phyloP scores from a whole-genome alignment of 2,113 vertebrate species.

The Megalops atlanticus region DNA sequence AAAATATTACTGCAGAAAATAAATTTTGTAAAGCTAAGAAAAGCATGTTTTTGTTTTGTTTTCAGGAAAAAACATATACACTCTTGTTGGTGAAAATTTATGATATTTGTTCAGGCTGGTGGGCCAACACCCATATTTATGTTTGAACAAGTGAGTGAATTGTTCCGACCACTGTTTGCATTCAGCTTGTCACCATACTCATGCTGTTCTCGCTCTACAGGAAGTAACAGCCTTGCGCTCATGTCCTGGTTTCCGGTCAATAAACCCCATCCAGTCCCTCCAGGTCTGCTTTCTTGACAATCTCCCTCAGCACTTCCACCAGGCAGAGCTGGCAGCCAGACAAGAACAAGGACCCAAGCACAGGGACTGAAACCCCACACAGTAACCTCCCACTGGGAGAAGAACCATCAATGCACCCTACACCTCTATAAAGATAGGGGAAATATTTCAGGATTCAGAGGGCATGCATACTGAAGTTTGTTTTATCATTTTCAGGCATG shows the following conservation, averaged over 20 bases:
- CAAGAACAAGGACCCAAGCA: slow-evolving; percentile 50
- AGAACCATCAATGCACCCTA: slow-evolving; percentile 52
- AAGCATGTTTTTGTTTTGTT: neutral
- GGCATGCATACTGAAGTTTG: slow-evolving; percentile 18
- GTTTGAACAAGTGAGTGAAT: neutral
- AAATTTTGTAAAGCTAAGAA: too few relatives aligned
- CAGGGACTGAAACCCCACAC: slow-evolving; percentile 61
- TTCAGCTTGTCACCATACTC: neutral
- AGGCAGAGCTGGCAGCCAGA: slow-evolving; percentile 53
- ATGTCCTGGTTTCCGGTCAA: neutral
- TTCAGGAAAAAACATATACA: neutral
- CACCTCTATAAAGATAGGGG: slow-evolving; percentile 49
- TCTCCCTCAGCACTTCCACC: slow-evolving; percentile 52
- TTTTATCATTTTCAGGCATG: neutral
- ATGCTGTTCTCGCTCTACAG: neutral
- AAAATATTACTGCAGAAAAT: too few relatives aligned
- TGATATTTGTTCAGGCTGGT: neutral
- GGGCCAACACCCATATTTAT: neutral
- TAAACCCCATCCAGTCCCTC: slow-evolving; percentile 48
- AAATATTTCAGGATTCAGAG: slow-evolving; percentile 35
- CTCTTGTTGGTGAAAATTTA: neutral
- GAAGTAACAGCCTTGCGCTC: neutral
- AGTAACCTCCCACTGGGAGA: slow-evolving; percentile 62
- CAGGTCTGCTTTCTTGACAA: slow-evolving; percentile 70
- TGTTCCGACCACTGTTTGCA: neutral